Conservation (phyloP, 2,113 vertebrate species). For the Ramphastos sulfuratus region DNA sequence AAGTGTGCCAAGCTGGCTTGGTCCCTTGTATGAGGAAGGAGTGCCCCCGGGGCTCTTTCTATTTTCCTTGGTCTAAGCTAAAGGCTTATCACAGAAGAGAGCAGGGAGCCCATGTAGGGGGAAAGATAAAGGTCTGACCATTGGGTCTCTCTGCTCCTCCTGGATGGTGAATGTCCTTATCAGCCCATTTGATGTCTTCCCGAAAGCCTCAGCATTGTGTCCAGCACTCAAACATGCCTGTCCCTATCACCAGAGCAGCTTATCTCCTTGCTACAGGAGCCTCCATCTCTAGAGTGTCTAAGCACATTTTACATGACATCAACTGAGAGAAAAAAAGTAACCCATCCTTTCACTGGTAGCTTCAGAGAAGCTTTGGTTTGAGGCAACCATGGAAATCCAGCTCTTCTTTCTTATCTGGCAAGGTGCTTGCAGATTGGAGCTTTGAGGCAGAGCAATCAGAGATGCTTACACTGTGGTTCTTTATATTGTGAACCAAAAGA, state of each 20-base stretch:
- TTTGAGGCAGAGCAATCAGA: conserved; percentile 19
- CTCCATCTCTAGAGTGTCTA: conserved; percentile 32
- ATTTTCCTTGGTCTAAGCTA: neutral
- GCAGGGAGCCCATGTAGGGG: neutral
- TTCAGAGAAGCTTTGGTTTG: neutral
- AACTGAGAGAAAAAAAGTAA: conserved; percentile 46
- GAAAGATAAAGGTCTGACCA: conserved; percentile 45
- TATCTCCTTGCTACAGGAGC: conserved; percentile 58
- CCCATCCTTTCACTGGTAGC: neutral
- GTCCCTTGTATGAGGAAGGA: neutral
- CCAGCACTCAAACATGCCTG: conserved; percentile 16
- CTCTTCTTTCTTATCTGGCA: conserved; percentile 22
- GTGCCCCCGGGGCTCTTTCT: neutral
- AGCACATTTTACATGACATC: conserved; percentile 50
- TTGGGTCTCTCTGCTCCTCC: accelerated
- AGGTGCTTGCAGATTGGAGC: neutral
- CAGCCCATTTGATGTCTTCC: conserved; percentile 46
- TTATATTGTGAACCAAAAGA: conserved; percentile 1
- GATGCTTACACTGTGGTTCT: neutral
- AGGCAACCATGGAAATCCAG: neutral
- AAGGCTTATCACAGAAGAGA: neutral
- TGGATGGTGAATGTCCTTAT: conserved; percentile 35
- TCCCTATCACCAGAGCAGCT: conserved; percentile 28
- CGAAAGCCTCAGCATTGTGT: conserved; percentile 44
- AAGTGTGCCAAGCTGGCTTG: neutral